A percentile compares a stretch with the other conserved stretches of the same genome.
Evolutionary conservation across 1,140 invertebrate species (phyloP).

Genomic region (Ceratoteleas bidentatus): DNA sequence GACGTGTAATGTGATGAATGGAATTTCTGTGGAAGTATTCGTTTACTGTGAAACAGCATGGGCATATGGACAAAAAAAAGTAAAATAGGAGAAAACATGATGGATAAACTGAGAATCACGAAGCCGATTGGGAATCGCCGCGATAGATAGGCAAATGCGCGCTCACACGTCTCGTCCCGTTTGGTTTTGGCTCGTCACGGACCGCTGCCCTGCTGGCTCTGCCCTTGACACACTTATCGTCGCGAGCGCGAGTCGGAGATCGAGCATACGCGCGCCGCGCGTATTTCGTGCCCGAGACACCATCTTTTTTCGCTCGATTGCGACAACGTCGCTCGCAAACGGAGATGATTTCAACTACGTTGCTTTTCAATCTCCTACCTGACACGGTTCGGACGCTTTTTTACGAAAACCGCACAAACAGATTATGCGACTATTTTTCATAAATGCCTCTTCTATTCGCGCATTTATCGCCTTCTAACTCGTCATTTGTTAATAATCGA

Average conservation of each 20-base stretch:
- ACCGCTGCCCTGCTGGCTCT: constrained; percentile 73
- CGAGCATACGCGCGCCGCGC: constrained; percentile 42
- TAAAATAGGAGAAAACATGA: no score
- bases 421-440: no score
- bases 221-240: constrained; percentile 78
- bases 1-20: no score
- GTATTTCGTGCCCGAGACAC: constrained; percentile 53
- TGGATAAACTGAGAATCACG: no score
- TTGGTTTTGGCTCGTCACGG: constrained; percentile 75
- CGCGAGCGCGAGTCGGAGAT: constrained; percentile 53
- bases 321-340: constrained; percentile 53
- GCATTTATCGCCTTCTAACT: no score
- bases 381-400: constrained; percentile 16
- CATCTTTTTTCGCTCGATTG: constrained; percentile 56
- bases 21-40: no score
- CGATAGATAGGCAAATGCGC: constrained; percentile 67
- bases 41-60: no score
- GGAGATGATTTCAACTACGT: constrained; percentile 47
- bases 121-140: not conserved
- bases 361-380: constrained; percentile 38
- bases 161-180: constrained; percentile 67
- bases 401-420: no score
- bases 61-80: no score
- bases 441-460: no score
- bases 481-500: no score